Conservation (phyloP, 2,113 vertebrate genomes). For the Lota lota region DNA sequence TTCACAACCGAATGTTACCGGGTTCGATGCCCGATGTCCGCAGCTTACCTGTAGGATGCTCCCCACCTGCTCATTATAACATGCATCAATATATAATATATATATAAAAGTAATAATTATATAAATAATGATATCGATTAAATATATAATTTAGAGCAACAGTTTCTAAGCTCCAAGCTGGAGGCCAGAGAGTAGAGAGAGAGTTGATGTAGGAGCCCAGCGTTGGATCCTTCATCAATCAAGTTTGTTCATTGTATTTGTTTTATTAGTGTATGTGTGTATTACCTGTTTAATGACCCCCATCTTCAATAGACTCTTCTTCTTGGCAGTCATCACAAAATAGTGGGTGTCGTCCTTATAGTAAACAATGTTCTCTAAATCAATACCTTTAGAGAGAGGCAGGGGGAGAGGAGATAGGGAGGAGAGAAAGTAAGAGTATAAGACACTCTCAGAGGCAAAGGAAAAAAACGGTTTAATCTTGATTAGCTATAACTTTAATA, state of each 20-base stretch:
- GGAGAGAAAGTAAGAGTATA: neutral
- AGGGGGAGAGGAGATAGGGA: neutral
- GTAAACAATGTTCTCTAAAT: conserved; percentile 96
- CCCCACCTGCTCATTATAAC: too few species aligned
- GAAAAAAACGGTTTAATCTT: neutral
- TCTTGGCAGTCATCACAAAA: conserved; percentile 98
- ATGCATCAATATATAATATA: too few species aligned
- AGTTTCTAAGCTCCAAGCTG: too few species aligned
- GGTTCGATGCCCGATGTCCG: too few species aligned
- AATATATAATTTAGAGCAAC: too few species aligned
- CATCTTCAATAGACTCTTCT: conserved; percentile 85
- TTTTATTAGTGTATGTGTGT: conserved; percentile 14
- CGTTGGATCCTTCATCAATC: conserved; percentile 2
- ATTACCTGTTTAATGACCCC: conserved; percentile 88
- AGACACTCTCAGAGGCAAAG: conserved; percentile 1
- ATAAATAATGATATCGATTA: too few species aligned
- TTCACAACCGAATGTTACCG: too few species aligned
- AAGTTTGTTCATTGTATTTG: conserved; percentile 8
- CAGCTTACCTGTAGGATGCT: too few species aligned
- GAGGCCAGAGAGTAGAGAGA: too few species aligned
- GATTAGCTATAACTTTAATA: neutral
- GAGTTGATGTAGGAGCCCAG: too few species aligned
- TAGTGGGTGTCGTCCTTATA: conserved; percentile 97
- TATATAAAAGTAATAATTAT: too few species aligned
- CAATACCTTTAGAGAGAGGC: conserved; percentile 77